A percentile compares a stretch with the other conserved stretches of the same genome.
Conservation (phyloP, 2,113 vertebrate species). For the Oceanites oceanicus region DNA sequence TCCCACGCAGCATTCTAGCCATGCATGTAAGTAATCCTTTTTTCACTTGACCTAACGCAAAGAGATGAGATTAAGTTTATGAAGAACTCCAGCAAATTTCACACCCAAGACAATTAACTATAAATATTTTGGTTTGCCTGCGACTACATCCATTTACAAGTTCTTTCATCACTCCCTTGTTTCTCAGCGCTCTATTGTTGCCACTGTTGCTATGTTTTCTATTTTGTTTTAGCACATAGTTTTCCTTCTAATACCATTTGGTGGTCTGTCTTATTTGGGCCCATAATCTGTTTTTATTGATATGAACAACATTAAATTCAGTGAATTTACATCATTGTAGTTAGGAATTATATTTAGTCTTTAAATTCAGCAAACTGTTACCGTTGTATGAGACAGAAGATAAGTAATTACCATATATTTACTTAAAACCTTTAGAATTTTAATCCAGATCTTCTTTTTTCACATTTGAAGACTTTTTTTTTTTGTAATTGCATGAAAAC, state of each 20-base stretch:
- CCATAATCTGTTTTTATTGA: not conserved
- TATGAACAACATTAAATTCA: not conserved
- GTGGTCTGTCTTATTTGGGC: not conserved
- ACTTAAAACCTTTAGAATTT: not conserved
- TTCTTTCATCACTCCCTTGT: not conserved
- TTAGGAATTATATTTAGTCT: not conserved
- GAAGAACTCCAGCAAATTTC: constrained; percentile 10
- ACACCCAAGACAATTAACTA: constrained; percentile 30
- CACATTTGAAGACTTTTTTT: not conserved
- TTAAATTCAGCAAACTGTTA: not conserved
- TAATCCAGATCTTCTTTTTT: not conserved
- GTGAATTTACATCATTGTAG: not conserved
- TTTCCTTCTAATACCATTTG: constrained; percentile 28
- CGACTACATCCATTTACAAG: not conserved
- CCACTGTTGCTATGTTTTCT: constrained; percentile 44
- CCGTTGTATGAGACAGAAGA: not conserved
- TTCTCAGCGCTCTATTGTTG: constrained; percentile 27
- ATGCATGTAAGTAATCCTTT: constrained; percentile 92
- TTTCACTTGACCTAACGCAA: constrained; percentile 22
- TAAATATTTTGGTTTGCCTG: constrained; percentile 54
- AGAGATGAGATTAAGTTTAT: not conserved
- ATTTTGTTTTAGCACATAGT: not conserved
- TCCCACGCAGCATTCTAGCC: constrained; percentile 97
- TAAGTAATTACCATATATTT: not conserved
- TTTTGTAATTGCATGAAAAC: not conserved